Base-by-base conservation (phyloP, 2,797 vertebrate species). In the Helicolenus hilgendorfi region DNA sequence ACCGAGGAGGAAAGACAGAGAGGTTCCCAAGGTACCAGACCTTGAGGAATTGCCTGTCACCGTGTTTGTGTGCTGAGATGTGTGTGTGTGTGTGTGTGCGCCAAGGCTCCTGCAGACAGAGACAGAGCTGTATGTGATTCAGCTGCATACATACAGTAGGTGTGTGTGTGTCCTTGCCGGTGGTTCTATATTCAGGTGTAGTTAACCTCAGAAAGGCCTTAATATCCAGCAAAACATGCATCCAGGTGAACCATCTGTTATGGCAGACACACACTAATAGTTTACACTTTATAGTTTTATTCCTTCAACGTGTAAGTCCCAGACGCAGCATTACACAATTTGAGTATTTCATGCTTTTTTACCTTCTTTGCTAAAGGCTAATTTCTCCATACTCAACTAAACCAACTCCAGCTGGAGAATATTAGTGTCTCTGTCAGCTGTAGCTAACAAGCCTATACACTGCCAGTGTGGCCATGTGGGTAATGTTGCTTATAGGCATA, bases 31-130 rank as follows among this genome's bases (percentile, higher is more conserved):
- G 85, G 64, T 58, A 79, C 83, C 65, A 69, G 84, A 86, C 78
- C 89, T 90, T 90, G 89, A 95, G 84, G 91, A 91, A 89, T 93
- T 91, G 83, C 91, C 84, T 89, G 88, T 94, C 88, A 88, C 53
- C 3, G 36, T 45, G n/a, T 87, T 63, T 82, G 82, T 73, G 75
- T 59, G 77, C 49, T 68, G 79, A 85, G 18, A 59, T 77, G 83
- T 72, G 29, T 83, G 73, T 55, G 55, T 41, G 18, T 86, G 71
- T 80, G 81, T 72, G 77, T 49, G 77, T 63, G 81, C 8, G 3
- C 62, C 81, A 79, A 91, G 83, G 77, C 87, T 83, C 24, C 5
- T 65, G 71, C 60, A 79, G 79, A 78, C 87, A 74, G 83, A 86
- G 78, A 79, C 72, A 22, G 85, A 92, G 72, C 82, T 78, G 64